Evolutionary conservation across 2,113 vertebrate species (phyloP), one percentile per base, ranked within the genome.

Genomic region (Apistogramma diplotaenia): DNA sequence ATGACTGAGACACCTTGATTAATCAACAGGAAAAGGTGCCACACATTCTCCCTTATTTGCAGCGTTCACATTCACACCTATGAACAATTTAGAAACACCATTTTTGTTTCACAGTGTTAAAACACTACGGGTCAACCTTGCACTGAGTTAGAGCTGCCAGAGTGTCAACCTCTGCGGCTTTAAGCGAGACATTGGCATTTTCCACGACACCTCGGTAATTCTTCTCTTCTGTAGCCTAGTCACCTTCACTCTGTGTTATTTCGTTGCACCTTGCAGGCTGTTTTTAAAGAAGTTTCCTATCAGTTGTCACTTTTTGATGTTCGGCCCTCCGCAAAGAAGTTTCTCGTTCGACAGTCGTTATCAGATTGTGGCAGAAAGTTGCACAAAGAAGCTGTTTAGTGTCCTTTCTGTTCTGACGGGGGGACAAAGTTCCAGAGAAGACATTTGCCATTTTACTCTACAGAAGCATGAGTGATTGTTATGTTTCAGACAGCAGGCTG

Each of bases 181-280:
- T 67, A 46, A 27, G 49, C 37, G 74, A 81, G 56, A 59, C 49
- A 55, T 74, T 53, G 72, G 23, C 57, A 72, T 40, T 87, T 57
- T 23, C 31, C 55, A 65, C 37, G 25, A 75, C 57, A 72, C 76
- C 56, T 84, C 83, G 43, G 73, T 70, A 73, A 82, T 78, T 76
- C 35, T 46, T 21, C 54, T 78, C 46, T 18, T 60, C 60, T 74
- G 19, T 12, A 1, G 21, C 31, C 15, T 16, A 11, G 16, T 86
- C 57, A 75, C 56, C 31, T 81, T 85, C 65, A 49, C 35, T 27
- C 21, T 56, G 10, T 78, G 49, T 79, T 58, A 27, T 43, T 86
- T 11, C 54, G 27, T 37, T 33, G 35, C 51, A 5, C 31, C 37
- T 46, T 19, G 7, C 33, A 43, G 55, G 54, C 8, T 1, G 65